Base-by-base conservation (phyloP, 2,888 invertebrate genomes). In the Eueremaeus valkanovi region DNA sequence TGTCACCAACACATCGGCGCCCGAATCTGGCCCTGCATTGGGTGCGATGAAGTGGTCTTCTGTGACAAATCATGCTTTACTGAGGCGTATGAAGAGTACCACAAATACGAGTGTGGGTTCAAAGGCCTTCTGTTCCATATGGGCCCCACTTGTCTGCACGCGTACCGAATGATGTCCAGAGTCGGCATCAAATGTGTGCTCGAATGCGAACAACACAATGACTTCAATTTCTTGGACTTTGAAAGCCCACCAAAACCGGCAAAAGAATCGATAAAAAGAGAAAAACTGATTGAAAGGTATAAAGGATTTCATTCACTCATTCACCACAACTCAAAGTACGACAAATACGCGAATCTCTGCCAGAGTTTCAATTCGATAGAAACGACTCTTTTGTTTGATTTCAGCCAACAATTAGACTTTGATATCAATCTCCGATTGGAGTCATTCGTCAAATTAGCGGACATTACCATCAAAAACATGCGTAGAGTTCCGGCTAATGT, bases 31-130 rank as follows among this genome's bases (percentile, higher is more conserved):
- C 75, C 75, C 9, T 75, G 75, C 16, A 2, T 21, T 42, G 49
- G 72, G 18, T 75, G 75, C 61, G 61, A 36, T 72, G 70, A 72
- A 55, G 75, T 61, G 16, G 33, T 75, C 40, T 75, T 75, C 45
- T 75, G 75, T 61, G 45, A 33, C 31, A 16, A 72, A 49, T 21
- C 51, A 3, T 75, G 75, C 21, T 72, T 40, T n/a, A 1, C n/a
- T 11, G 13, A 24, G 16, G 51, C 45, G 21, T 72, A 72, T 24
- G 9, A 73, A 0, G 1, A 0, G 1, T 72, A 29, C 40, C 75
- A 75, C 33, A 42, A 40, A 45, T 55, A 72, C 42, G 75, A 75
- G 33, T 75, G 75, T 36, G 33, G 49, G 11, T 21, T 75, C 21
- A 16, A 33, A 11, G 61, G 51, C 13, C 33, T 70, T 49, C 0